Percentiles rank a stretch among this genome's conserved stretches.
Evolutionary conservation across 2,888 invertebrate species (phyloP).

Genomic region (Drosophila fulvimacula): DNA sequence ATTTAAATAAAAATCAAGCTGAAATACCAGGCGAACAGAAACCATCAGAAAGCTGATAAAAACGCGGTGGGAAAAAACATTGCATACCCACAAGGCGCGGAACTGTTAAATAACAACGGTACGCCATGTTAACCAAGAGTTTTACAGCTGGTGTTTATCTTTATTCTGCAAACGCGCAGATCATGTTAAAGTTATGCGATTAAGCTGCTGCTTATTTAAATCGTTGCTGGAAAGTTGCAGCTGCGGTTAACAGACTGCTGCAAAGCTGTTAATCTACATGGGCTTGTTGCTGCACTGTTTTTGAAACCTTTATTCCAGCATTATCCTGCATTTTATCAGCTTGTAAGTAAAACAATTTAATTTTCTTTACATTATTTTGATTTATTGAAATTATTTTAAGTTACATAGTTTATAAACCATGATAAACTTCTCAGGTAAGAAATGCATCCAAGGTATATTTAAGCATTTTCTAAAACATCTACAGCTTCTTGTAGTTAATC

Average conservation of each 20-base stretch:
- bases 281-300: no score
- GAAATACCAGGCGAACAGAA: conserved; percentile 3
- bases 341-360: background rate
- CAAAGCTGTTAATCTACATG: background rate
- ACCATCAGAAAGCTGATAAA: background rate
- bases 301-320: no score
- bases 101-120: background rate
- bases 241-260: background rate
- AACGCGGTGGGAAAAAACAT: background rate
- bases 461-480: conserved; percentile 6
- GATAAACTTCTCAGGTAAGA: conserved; percentile 7
- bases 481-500: conserved; percentile 1
- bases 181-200: background rate
- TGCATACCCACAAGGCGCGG: background rate
- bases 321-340: no score
- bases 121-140: background rate
- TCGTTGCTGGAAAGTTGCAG: background rate
- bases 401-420: conserved; percentile 4
- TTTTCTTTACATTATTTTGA: background rate
- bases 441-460: conserved; percentile 10
- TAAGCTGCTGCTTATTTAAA: no score
- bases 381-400: conserved; percentile 6
- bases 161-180: background rate
- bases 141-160: background rate
- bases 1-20: background rate